These are phyloP conservation scores for Channa argus DNA, from an alignment of 2,113 vertebrate species.

Conservation along the genomic window DNA sequence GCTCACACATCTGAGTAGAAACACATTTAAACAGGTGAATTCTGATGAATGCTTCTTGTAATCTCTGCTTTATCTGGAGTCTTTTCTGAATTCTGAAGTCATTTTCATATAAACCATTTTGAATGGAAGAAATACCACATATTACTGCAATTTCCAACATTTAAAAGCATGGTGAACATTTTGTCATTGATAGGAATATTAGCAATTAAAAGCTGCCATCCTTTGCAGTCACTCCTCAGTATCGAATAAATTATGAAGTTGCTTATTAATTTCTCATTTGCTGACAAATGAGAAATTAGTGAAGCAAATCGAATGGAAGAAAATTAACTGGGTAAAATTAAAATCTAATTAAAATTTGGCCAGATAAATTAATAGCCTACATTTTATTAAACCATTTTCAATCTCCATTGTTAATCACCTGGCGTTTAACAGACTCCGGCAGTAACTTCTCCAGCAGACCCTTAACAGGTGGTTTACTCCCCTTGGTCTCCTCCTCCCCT, in stretches of 20 bases:
- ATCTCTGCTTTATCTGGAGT: too few relatives aligned
- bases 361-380: conserved; percentile 24
- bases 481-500: conserved; percentile 92
- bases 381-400: conserved; percentile 14
- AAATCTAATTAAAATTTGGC: conserved; percentile 36
- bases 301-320: conserved; percentile 23
- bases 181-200: conserved; percentile 23
- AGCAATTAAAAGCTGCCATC: conserved; percentile 34
- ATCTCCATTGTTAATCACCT: conserved; percentile 82
- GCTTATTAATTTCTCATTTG: neutral
- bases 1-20: conserved; percentile 91
- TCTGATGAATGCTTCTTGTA: too few relatives aligned
- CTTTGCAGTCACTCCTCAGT: conserved; percentile 25
- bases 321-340: conserved; percentile 13
- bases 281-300: conserved; percentile 52
- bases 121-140: neutral
- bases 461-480: conserved; percentile 83
- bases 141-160: neutral
- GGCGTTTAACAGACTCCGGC: conserved; percentile 94
- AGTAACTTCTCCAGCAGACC: conserved; percentile 94
- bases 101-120: too few relatives aligned
- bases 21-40: neutral
- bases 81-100: too few relatives aligned
- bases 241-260: conserved; percentile 46
- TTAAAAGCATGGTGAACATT: neutral